Evolutionary conservation across 2,888 invertebrate genomes (phyloP), one percentile per base, ranked within the genome.

Genomic region (Sesia apiformis): DNA sequence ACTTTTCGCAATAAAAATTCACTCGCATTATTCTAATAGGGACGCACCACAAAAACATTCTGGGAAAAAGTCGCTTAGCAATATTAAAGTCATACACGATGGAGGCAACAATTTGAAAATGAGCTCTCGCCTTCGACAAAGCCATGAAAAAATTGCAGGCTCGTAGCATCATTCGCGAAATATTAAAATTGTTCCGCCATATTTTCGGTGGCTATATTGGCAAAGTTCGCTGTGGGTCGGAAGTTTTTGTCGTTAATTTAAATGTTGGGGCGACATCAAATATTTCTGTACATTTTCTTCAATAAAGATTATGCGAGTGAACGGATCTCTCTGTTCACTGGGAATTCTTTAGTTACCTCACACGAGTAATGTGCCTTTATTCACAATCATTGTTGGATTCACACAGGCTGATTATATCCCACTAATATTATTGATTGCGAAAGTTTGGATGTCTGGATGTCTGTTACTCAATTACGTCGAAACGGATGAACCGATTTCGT

Each of bases 101-200:
- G 46, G 46, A n/a, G 23, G 46, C 46, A 46, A 46, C 46, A 46
- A 46, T 46, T 46, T 46, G 46, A 8, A 46, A 46, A 46, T 46
- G 46, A 46, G 46, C 46, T 4, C 46, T 46, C 46, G 46, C 46
- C n/a, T 46, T 46, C 46, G 46, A 69, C 67, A 70, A 70, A 70
- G 72, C 73, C 61, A 69, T 70, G 70, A 71, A 76, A 74, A 72
- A 76, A 74, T 70, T 64, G 65, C 68, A 57, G 40, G 53, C 61
- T 64, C 67, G 63, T 65, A 65, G 63, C 70, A 69, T 74, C 74
- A 72, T 69, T 74, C 67, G 62, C 63, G 71, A 75, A 81, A 78
- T 81, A 81, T 83, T 81, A 80, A 81, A 81, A 84, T 84, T 83
- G 78, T 81, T 83, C 73, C 66, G 61, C 67, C 70, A 76, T 77